Base-by-base conservation (phyloP, 2,888 invertebrate species). In the Geotrupes spiniger region DNA sequence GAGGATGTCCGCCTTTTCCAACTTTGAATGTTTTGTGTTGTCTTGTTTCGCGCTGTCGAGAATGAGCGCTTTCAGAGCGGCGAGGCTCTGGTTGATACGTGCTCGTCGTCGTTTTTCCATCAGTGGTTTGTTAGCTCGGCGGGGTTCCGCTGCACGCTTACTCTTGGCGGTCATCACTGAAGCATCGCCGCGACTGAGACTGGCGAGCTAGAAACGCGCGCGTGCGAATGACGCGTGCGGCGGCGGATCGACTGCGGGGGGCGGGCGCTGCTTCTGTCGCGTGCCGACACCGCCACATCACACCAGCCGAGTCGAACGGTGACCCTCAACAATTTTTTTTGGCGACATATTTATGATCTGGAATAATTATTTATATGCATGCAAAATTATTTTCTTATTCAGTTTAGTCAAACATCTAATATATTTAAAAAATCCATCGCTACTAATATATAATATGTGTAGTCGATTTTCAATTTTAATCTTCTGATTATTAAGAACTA, bases 1-100 rank as follows among this genome's bases (percentile, higher is more conserved):
- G 53, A 91, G 73, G 60, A 91, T 90, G 72, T 91, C 91, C 2
- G 88, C 87, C 69, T 91, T 91, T 72, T 91, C 90, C 69, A 90
- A 76, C 73, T 90, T 91, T 52, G 87, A 85, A 68, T 89, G 89
- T 64, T 85, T 85, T 41, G 84, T 84, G 68, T 80, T 81, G 75
- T 76, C 82, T 74, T 76, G 81, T 68, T 82, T 81, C 31, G 84
- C 84, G 49, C 83, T 82, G 72, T 85, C 85, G 53, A 86, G 75
- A 58, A 87, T 85, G 36, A 87, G 77, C 46, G 83, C 80, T 74
- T 86, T 86, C 48, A 87, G 75, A 62, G 84, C 83, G 58, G 84
- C 84, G 64, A 87, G 73, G 66, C 85, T 85, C 71, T 85, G 84
- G 72, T 87, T 87, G 68, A 87, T 87, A 51, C 86, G 76, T 42